Base-by-base conservation (phyloP, 64 coral and sea anemone species). In the Montipora sp. region DNA sequence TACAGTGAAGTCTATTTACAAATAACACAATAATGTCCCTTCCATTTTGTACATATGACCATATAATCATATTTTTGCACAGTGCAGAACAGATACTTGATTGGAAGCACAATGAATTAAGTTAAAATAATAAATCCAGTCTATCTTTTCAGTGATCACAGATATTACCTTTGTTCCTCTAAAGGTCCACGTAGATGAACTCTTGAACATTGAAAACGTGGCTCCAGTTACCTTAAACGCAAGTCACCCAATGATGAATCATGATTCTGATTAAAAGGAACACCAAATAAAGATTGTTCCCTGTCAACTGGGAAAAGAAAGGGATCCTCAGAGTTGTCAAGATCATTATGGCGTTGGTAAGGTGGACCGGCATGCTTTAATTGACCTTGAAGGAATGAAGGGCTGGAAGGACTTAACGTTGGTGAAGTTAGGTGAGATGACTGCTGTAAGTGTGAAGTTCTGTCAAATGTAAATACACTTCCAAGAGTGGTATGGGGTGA, bases 391-490 rank as follows among this genome's bases (percentile, higher is more conserved):
- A 98, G 78, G 59, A 88, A 98, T 50, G 95, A 98, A 18, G 95
- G 92, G 44, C 95, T 98, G 2, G 87, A 83, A 4, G 95, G 95
- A 73, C 95, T 98, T 5, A 98, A 72, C 5, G 92, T 83, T 8
- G 95, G 95, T 5, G 95, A 98, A 22, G 91, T 90, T 19, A 94
- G 87, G 77, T 89, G 94, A 1, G 92, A 88, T 0, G 92, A 82
- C 47, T 98, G 92, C 55, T 94, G 95, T 51, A 90, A 89, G 19
- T 75, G 66, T 12, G 89, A 61, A 13, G 95, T 55, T 18, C 95
- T 89, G 75, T 98, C 95, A 92, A 98, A 98, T 9, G 84, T 94
- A 59, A 98, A 98, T 7, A 98, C 89, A 84, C 50, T 94, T 16
- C 87, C 91, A 14, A 90, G 59, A 0, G 92, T 77, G 0, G 95